Conservation (phyloP, 2,797 vertebrate species). For the Fistularia tabacaria region DNA sequence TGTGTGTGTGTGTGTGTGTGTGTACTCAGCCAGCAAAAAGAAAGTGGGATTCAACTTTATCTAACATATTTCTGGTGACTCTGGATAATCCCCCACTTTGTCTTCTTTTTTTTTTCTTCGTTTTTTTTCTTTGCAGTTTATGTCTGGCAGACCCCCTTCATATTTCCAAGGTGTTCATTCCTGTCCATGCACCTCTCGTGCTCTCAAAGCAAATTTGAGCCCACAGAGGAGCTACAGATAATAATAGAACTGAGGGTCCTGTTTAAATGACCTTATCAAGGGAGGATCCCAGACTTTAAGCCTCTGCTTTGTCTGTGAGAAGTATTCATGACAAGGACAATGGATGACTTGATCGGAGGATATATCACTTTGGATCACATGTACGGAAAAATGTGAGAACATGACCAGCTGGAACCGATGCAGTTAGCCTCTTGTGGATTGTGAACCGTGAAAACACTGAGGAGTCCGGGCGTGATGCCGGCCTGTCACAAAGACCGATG, state of each 20-base stretch:
- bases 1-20: too few relatives aligned
- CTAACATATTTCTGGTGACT: too few relatives aligned
- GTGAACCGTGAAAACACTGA: constrained; percentile 35
- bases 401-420: constrained; percentile 60
- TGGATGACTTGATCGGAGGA: constrained; percentile 62
- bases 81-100: too few relatives aligned
- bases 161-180: too few relatives aligned
- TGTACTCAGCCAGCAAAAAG: too few relatives aligned
- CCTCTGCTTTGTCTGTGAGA: constrained; percentile 45
- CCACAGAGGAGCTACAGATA: constrained; percentile 59
- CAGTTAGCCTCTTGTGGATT: constrained; percentile 23
- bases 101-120: too few relatives aligned
- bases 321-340: constrained; percentile 58
- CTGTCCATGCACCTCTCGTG: too few relatives aligned
- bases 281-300: constrained; percentile 51
- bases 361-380: constrained; percentile 63
- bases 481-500: constrained; percentile 28
- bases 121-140: too few relatives aligned
- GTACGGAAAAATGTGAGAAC: constrained; percentile 60
- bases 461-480: constrained; percentile 4
- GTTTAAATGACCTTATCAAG: constrained; percentile 62
- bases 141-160: too few relatives aligned
- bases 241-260: constrained; percentile 46
- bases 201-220: too few relatives aligned
- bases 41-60: too few relatives aligned